These are phyloP conservation scores for Eudyptes chrysolophus DNA, from an alignment of 2,113 vertebrate genomes.

Conservation along the genomic window DNA sequence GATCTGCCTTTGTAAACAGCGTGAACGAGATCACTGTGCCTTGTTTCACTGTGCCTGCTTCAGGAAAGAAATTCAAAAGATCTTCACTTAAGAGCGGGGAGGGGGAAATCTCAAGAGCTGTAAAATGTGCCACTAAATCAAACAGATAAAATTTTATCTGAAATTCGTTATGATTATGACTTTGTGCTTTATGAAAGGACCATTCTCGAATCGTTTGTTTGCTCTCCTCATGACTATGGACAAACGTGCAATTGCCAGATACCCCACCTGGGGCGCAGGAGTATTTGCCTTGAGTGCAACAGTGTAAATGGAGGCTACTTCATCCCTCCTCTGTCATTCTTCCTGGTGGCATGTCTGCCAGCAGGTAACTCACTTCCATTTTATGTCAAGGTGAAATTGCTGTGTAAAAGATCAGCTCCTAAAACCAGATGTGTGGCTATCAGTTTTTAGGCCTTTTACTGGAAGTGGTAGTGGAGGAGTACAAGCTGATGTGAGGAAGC, in stretches of 20 bases:
- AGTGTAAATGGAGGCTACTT: not conserved
- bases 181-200: not conserved
- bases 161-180: not conserved
- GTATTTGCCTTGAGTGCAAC: not conserved
- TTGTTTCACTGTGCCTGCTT: not conserved
- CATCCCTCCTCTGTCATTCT: not conserved
- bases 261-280: rapidly evolving
- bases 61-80: not conserved
- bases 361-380: not conserved
- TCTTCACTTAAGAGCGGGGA: not conserved
- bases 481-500: not conserved
- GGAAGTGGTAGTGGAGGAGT: rapidly evolving
- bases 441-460: not conserved
- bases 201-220: not conserved
- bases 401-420: not conserved
- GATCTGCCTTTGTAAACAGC: not conserved
- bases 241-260: not conserved
- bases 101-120: not conserved
- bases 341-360: not conserved
- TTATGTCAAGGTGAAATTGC: not conserved
- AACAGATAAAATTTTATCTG: not conserved
- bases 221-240: not conserved
- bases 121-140: not conserved
- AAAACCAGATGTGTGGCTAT: not conserved
- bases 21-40: not conserved